Evolutionary conservation across 2,797 vertebrate species (phyloP).

Genomic region (Poeciliopsis presidionis): DNA sequence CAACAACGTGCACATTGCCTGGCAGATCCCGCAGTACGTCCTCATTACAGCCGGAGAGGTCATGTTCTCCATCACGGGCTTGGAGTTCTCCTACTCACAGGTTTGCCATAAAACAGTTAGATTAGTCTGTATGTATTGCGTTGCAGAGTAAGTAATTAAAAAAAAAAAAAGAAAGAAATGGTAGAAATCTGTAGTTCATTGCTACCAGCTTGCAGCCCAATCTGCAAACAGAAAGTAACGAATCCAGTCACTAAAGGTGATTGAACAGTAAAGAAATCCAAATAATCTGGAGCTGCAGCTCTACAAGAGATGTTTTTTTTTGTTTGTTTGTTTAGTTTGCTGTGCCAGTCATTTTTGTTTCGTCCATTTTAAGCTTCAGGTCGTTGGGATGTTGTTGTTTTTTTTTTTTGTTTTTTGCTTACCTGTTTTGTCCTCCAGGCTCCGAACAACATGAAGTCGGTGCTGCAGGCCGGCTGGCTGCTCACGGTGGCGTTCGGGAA

Average conservation of each 20-base stretch:
- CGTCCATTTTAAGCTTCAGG: background rate
- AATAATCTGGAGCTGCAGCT: background rate
- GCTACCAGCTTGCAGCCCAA: background rate
- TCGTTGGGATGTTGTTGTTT: too few relatives aligned
- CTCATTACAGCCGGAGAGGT: constrained; percentile 92
- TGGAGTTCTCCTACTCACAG: constrained; percentile 99
- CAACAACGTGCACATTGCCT: constrained; percentile 88
- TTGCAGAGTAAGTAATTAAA: background rate
- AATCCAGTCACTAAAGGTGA: background rate
- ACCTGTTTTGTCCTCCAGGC: constrained; percentile 77
- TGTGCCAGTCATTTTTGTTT: background rate
- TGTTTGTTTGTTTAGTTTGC: background rate
- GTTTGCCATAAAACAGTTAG: constrained; percentile 31
- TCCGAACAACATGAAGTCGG: constrained; percentile 95
- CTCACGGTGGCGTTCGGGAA: constrained; percentile 95
- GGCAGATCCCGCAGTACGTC: constrained; percentile 94
- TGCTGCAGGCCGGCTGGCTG: constrained; percentile 95
- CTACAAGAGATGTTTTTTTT: too few relatives aligned
- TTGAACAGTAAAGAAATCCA: background rate
- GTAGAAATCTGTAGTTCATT: background rate
- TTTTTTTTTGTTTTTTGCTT: too few relatives aligned
- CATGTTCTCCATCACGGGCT: constrained; percentile 96
- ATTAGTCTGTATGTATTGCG: background rate
- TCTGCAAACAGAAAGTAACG: too few relatives aligned
- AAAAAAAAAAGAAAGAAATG: background rate